Evolutionary conservation across 2,888 invertebrate species (phyloP), one percentile per base, ranked within the genome.

Genomic region (Aphidoletes aphidimyza): DNA sequence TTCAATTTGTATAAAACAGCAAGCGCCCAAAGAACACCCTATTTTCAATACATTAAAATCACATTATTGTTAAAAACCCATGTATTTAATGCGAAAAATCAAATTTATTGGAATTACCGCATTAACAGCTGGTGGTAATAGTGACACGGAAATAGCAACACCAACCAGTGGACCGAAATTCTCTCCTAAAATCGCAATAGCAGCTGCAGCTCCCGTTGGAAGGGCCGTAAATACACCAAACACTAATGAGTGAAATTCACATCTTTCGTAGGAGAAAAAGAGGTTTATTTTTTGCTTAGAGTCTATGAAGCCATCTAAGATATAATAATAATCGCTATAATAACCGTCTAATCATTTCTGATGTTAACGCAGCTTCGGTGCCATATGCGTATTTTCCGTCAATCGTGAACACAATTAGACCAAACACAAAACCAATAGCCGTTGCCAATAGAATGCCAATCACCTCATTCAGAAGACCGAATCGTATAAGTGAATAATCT

Each of bases 41-140:
- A 87, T 26, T 88, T 88, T 86, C 85, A 69, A 84, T 30, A 86
- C n/a, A 85, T 30, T 47, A 84, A 19, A 84, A 36, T 83, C 22
- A 47, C 49, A 54, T 47, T 54, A 83, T 9, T 47, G 22, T 11
- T 54, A 85, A 84, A n/a, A n/a, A n/a, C n/a, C n/a, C n/a, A n/a
- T n/a, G n/a, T n/a, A n/a, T n/a, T n/a, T n/a, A n/a, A n/a, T n/a
- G n/a, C n/a, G n/a, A n/a, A n/a, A n/a, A n/a, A n/a, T n/a, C n/a
- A n/a, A n/a, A n/a, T n/a, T n/a, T n/a, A n/a, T n/a, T n/a, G n/a
- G n/a, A n/a, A 59, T 30, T 87, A 93, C 95, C 85, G 95, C 93
- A 90, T 96, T 95, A 0, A 95, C 95, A 84, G 95, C 95, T 2
- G 96, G 95, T 0, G 95, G 95, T 85, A 95, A 90, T 22, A 96